Evolutionary conservation across 2,113 vertebrate species (phyloP).

Genomic region (Rhineura floridana): DNA sequence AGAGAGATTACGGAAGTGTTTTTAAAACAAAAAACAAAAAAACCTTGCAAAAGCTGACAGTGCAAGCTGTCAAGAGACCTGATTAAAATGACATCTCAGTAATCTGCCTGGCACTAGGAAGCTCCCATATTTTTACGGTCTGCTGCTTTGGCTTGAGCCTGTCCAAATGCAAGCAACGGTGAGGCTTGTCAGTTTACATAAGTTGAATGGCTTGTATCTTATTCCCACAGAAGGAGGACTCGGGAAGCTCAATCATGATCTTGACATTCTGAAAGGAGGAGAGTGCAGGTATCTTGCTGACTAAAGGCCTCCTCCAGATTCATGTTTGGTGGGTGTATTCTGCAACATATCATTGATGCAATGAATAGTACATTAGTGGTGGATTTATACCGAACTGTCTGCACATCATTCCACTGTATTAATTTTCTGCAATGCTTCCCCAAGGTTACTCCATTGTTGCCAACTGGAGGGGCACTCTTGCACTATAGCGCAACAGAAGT

Average conservation of each 20-base stretch:
- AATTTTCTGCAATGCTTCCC: too few relatives aligned
- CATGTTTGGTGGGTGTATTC: not conserved
- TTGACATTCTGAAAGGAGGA: not conserved
- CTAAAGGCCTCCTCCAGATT: not conserved
- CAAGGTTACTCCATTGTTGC: too few relatives aligned
- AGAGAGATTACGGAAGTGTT: constrained; percentile 40
- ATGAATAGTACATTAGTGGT: too few relatives aligned
- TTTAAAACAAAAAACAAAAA: not conserved
- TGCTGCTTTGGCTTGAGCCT: not conserved
- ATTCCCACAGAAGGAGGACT: constrained; percentile 18
- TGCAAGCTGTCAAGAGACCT: constrained; percentile 40
- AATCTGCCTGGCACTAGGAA: not conserved
- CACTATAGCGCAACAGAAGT: too few relatives aligned
- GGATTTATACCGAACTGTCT: too few relatives aligned
- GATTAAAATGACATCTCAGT: constrained; percentile 54
- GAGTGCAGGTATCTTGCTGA: not conserved
- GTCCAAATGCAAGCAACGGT: constrained; percentile 69
- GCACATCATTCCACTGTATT: too few relatives aligned
- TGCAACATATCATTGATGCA: not conserved
- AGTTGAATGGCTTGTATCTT: constrained; percentile 9
- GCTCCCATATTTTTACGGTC: constrained; percentile 1
- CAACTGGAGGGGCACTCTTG: too few relatives aligned
- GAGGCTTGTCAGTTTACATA: constrained; percentile 29
- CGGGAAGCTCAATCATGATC: not conserved
- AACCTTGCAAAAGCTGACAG: constrained; percentile 14